Percentiles rank a stretch among this genome's conserved stretches.
Evolutionary conservation across 2,797 vertebrate species (phyloP).

Genomic region (Glossophaga mutica): DNA sequence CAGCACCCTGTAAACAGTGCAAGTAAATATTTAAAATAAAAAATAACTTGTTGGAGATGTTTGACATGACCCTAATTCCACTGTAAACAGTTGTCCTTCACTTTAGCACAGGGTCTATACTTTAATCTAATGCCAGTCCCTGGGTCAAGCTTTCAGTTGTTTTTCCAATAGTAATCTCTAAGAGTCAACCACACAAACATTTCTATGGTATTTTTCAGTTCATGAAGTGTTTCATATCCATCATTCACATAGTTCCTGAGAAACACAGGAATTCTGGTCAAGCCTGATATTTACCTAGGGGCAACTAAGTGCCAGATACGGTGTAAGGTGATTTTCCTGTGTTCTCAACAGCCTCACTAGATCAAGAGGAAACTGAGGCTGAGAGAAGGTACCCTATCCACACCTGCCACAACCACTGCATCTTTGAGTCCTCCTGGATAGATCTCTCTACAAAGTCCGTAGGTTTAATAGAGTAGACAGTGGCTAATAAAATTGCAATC

Average conservation of each 20-base stretch:
- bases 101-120: not conserved
- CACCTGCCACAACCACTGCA: not conserved
- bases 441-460: not conserved
- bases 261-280: not conserved
- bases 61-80: not conserved
- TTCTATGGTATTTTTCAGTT: not conserved
- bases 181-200: not conserved
- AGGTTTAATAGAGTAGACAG: not conserved
- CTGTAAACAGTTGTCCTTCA: not conserved
- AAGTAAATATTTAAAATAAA: conserved; percentile 10
- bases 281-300: not conserved
- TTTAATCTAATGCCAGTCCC: not conserved
- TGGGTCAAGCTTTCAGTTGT: not conserved
- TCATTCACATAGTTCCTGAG: not conserved
- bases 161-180: not conserved
- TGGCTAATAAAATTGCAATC: not conserved
- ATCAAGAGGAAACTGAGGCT: not conserved
- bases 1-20: not conserved
- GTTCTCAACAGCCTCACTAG: not conserved
- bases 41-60: not conserved
- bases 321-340: not conserved
- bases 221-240: conserved; percentile 8
- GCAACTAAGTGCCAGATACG: not conserved
- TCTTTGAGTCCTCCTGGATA: not conserved
- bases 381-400: not conserved